Conservation (phyloP, 1,140 invertebrate species). For the Zaprionus ghesquierei region DNA sequence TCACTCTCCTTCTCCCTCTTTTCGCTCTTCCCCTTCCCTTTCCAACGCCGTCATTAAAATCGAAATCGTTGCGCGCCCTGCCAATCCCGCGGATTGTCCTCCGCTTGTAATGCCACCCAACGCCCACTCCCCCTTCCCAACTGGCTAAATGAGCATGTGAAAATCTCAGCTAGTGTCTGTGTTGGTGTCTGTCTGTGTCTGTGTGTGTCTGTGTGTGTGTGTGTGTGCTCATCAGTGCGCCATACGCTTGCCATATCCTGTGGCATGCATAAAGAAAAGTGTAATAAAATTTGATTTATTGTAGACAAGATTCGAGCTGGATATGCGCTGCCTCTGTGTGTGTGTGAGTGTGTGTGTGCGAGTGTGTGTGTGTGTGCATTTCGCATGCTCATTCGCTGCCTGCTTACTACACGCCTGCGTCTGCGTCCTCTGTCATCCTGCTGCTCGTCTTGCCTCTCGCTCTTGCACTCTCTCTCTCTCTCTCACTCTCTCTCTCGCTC, state of each 20-base stretch:
- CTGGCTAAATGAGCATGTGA: slow-evolving; percentile 58
- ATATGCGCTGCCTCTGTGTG: slow-evolving; percentile 54
- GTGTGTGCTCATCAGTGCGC: slow-evolving; percentile 72
- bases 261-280: slow-evolving; percentile 82
- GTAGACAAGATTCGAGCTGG: slow-evolving; percentile 82
- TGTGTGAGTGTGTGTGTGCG: slow-evolving; percentile 4
- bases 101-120: slow-evolving; percentile 12
- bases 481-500: too few relatives aligned
- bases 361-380: slow-evolving; percentile 23
- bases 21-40: not conserved
- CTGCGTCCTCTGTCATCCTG: not conserved
- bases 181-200: slow-evolving; percentile 9
- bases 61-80: not conserved
- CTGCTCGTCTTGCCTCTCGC: too few relatives aligned
- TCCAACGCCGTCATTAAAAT: not conserved
- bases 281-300: slow-evolving; percentile 83
- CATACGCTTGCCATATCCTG: slow-evolving; percentile 80
- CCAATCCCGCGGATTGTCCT: not conserved
- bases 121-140: not conserved
- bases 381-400: slow-evolving; percentile 71
- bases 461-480: not conserved
- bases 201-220: slow-evolving; percentile 36
- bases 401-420: slow-evolving; percentile 73
- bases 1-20: not conserved
- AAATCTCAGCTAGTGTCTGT: slow-evolving; percentile 58